phyloP scores from a whole-genome alignment of 2,888 invertebrate genomes.

The Hypercompe scribonia region DNA sequence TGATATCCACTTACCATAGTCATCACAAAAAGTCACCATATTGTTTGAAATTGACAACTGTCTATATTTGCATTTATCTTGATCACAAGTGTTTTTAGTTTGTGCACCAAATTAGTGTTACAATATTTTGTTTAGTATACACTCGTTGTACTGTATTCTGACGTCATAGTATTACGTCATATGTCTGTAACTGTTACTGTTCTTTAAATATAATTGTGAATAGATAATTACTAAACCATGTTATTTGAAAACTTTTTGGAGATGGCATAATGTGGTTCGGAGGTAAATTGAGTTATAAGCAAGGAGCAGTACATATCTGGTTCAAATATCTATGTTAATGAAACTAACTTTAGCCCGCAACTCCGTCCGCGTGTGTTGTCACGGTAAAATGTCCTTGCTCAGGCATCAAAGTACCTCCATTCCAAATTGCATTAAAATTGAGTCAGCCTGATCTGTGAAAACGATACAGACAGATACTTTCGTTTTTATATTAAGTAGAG shows the following conservation, averaged over 20 bases:
- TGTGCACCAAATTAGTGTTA: slow-evolving; percentile 55
- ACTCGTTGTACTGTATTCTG: slow-evolving; percentile 24
- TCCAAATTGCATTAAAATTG: no score
- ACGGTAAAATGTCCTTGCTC: no score
- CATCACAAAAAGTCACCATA: background rate
- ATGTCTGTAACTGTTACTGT: slow-evolving; percentile 23
- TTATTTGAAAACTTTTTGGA: background rate
- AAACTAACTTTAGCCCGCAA: no score
- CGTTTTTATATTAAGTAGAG: no score
- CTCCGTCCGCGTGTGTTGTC: no score
- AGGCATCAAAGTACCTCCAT: no score
- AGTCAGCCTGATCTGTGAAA: no score
- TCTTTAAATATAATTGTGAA: slow-evolving; percentile 22
- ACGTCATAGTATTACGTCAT: slow-evolving; percentile 54
- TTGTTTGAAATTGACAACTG: slow-evolving; percentile 14
- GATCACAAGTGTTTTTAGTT: slow-evolving; percentile 48
- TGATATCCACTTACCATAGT: background rate
- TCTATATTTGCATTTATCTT: slow-evolving; percentile 44
- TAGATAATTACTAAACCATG: slow-evolving; percentile 9
- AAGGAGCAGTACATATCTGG: background rate
- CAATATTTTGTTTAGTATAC: slow-evolving; percentile 37
- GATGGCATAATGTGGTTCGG: background rate
- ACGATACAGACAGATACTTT: no score
- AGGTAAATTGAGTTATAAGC: background rate
- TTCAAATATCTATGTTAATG: background rate